Conservation (phyloP, 1,140 invertebrate genomes). For the Copidosoma floridanum region DNA sequence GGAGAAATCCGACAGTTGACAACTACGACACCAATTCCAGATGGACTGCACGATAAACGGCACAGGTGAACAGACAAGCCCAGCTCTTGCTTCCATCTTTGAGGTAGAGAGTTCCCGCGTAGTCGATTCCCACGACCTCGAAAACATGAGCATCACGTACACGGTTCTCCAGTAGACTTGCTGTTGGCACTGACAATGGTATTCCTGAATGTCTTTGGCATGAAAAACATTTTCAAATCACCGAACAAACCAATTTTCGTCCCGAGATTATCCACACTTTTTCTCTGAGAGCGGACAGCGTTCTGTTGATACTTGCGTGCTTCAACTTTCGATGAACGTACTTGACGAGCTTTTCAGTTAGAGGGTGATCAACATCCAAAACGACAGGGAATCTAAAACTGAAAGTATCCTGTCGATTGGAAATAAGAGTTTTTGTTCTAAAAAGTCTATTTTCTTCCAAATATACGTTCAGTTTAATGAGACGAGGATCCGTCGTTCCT, state of each 20-base stretch:
- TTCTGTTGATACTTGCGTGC: not conserved
- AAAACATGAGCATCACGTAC: conserved; percentile 30
- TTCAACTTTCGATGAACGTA: not conserved
- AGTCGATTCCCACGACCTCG: conserved; percentile 32
- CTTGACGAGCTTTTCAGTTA: not conserved
- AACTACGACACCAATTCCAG: conserved; percentile 34
- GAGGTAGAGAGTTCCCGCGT: conserved; percentile 33
- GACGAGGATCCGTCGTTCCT: not conserved
- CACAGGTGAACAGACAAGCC: conserved; percentile 37
- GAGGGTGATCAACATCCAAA: conserved; percentile 10
- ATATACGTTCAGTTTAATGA: not conserved
- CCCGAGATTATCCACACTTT: conserved; percentile 17
- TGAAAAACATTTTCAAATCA: conserved; percentile 6
- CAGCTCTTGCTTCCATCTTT: conserved; percentile 34
- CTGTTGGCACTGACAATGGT: conserved; percentile 15
- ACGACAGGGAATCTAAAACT: conserved; percentile 21
- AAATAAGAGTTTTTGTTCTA: not conserved
- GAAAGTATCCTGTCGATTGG: not conserved
- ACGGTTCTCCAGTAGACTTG: conserved; percentile 28
- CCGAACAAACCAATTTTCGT: not conserved
- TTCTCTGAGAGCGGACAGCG: conserved; percentile 17
- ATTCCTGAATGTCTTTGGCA: conserved; percentile 3
- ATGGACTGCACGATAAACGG: conserved; percentile 35
- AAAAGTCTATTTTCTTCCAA: not conserved
- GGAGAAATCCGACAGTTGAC: conserved; percentile 32